A percentile compares a stretch with the other conserved stretches of the same genome.
phyloP scores from a whole-genome alignment of 2,113 vertebrate species.

The Xenopus tropicalis region UCB_Xtro_10.0 CM004445.2:116670001-116670500 shows the following conservation, averaged over 20 bases:
- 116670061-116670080: constrained; percentile 37
- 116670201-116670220: constrained; percentile 4
- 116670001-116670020: constrained; percentile 34
- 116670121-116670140: constrained; percentile 23
- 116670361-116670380: not conserved
- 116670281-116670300: not conserved
- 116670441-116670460: not conserved
- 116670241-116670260: not conserved
- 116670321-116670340: constrained; percentile 3
- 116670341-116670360: not conserved
- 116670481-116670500: constrained; percentile 7
- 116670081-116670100: constrained; percentile 26
- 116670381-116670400: not conserved
- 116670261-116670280: constrained; percentile 19
- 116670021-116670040: constrained; percentile 24
- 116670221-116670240: constrained; percentile 4
- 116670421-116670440: not conserved
- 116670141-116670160: not conserved
- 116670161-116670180: not conserved
- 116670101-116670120: constrained; percentile 25
- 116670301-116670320: constrained; percentile 10
- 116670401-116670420: not conserved
- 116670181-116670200: not conserved
- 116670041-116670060: constrained; percentile 23
- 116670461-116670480: not conserved